A percentile compares a stretch with the other conserved stretches of the same genome.
phyloP scores from a whole-genome alignment of 2,888 invertebrate genomes.

The Troides aeacus region DNA sequence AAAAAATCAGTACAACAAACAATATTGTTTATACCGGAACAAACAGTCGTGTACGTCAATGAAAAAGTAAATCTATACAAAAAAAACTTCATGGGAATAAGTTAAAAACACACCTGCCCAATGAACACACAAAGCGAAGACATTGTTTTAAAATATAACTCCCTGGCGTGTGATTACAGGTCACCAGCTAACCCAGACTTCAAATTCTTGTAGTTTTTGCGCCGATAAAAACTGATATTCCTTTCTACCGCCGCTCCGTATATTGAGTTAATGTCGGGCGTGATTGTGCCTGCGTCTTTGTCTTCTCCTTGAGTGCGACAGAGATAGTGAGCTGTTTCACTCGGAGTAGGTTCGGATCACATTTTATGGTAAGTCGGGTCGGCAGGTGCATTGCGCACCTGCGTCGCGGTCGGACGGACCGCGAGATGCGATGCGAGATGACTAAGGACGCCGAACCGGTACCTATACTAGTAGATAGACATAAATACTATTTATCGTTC shows the following conservation, averaged over 20 bases:
- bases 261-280: constrained; percentile 77
- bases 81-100: constrained; percentile 47
- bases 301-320: constrained; percentile 49
- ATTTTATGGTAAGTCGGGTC: constrained; percentile 77
- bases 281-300: constrained; percentile 67
- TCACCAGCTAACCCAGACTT: constrained; percentile 66
- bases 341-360: constrained; percentile 72
- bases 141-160: constrained; percentile 75
- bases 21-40: constrained; percentile 33
- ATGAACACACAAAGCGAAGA: constrained; percentile 69
- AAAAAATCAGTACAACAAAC: too few species aligned
- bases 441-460: constrained; percentile 70
- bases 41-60: constrained; percentile 39
- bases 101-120: constrained; percentile 74
- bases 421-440: constrained; percentile 61
- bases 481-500: constrained; percentile 9
- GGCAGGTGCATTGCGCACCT: constrained; percentile 77
- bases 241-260: constrained; percentile 71
- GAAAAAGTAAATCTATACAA: constrained; percentile 63
- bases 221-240: constrained; percentile 76
- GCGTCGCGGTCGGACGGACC: constrained; percentile 63
- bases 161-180: constrained; percentile 68
- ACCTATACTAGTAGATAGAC: constrained; percentile 31
- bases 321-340: constrained; percentile 66
- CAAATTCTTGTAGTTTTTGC: constrained; percentile 79